Percentiles rank a stretch among this genome's conserved stretches.
These are phyloP conservation scores for Andrena chrysosceles DNA, from an alignment of 2,888 invertebrate species.

Conservation along the genomic window DNA sequence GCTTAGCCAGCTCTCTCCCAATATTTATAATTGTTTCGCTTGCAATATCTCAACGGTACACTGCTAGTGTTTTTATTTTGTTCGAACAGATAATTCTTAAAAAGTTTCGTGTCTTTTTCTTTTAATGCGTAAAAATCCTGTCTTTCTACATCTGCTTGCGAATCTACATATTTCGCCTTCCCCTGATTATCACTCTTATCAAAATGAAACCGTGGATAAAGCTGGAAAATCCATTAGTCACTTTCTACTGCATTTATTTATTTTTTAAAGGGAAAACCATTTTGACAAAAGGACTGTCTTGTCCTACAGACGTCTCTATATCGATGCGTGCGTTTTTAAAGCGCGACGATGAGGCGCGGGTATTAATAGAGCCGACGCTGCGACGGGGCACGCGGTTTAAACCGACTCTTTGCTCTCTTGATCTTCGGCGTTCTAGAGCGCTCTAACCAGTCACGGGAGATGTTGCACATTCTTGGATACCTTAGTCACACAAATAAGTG, in stretches of 20 bases:
- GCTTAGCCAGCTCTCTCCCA: slow-evolving; percentile 4
- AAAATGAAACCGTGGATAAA: neutral
- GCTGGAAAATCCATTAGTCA: neutral
- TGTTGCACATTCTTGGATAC: slow-evolving; percentile 69
- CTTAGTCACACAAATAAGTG: slow-evolving; percentile 64
- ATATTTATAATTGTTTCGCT: slow-evolving; percentile 6
- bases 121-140: neutral
- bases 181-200: neutral
- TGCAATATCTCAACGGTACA: neutral
- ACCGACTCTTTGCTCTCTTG: slow-evolving; percentile 61
- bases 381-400: slow-evolving; percentile 62
- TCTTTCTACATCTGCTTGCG: neutral
- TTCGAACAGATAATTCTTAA: neutral
- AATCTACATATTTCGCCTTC: neutral
- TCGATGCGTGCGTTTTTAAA: slow-evolving; percentile 59
- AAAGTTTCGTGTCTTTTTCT: no score
- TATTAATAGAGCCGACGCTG: slow-evolving; percentile 71
- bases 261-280: neutral
- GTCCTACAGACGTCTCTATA: slow-evolving; percentile 27
- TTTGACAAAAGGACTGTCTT: slow-evolving; percentile 19
- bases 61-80: neutral
- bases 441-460: slow-evolving; percentile 59
- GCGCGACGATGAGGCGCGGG: slow-evolving; percentile 72
- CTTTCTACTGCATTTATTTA: neutral
- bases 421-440: slow-evolving; percentile 63